A percentile compares a stretch with the other conserved stretches of the same genome.
phyloP scores from a whole-genome alignment of 2,797 vertebrate species.

The Rhodeus uyekii region DNA sequence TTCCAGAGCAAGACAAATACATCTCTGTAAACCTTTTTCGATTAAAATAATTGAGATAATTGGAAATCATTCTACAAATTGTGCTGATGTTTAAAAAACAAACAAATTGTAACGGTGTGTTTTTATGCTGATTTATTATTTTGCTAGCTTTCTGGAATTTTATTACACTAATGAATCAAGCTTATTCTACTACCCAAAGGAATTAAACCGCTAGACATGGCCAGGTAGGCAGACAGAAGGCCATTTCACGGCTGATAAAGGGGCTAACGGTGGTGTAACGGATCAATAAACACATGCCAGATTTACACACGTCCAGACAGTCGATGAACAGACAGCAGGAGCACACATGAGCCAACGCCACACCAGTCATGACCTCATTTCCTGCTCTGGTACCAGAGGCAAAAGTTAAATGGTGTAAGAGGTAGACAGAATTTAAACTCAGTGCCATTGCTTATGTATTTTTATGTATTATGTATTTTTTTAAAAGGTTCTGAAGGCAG shows the following conservation, averaged over 20 bases:
- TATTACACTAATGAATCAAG: slow-evolving; percentile 60
- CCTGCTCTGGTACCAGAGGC: slow-evolving; percentile 29
- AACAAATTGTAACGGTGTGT: neutral
- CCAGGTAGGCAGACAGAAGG: slow-evolving; percentile 59
- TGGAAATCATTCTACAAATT: neutral
- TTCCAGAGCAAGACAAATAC: neutral
- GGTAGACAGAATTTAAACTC: neutral
- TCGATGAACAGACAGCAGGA: slow-evolving; percentile 36
- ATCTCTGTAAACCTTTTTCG: neutral
- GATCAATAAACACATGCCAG: slow-evolving; percentile 58
- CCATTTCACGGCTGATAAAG: slow-evolving; percentile 62
- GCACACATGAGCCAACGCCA: slow-evolving; percentile 15
- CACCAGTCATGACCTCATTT: slow-evolving; percentile 42
- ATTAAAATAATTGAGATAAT: neutral
- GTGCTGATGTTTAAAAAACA: neutral
- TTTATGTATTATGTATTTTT: too few species aligned
- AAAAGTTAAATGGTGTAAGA: slow-evolving; percentile 27
- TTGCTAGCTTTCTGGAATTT: slow-evolving; percentile 25
- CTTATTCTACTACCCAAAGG: slow-evolving; percentile 42
- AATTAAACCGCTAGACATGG: slow-evolving; percentile 56
- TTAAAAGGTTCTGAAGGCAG: neutral
- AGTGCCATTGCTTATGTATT: neutral
- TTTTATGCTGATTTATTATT: slow-evolving; percentile 43
- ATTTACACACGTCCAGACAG: slow-evolving; percentile 49
- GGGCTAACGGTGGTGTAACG: slow-evolving; percentile 57